A percentile compares a stretch with the other conserved stretches of the same genome.
These are phyloP conservation scores for Brenthis hecate DNA, from an alignment of 2,888 invertebrate genomes.

Conservation along the genomic window DNA sequence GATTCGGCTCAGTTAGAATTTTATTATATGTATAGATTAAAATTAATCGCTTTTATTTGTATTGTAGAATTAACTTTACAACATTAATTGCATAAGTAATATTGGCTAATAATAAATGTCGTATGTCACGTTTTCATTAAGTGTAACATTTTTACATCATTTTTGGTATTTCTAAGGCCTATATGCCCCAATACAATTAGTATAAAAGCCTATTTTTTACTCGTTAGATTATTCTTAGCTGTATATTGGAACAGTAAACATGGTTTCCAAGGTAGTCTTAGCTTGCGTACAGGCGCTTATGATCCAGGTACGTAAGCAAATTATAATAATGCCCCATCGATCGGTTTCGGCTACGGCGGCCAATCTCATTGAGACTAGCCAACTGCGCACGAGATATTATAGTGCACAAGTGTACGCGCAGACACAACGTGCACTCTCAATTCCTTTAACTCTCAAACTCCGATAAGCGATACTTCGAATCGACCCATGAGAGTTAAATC, in stretches of 20 bases:
- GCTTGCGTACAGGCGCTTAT: constrained; percentile 47
- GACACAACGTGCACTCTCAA: too few relatives aligned
- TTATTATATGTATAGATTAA: too few relatives aligned
- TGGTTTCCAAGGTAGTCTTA: constrained; percentile 45
- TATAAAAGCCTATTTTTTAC: constrained; percentile 16
- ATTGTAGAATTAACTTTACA: not conserved
- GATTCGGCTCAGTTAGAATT: too few relatives aligned
- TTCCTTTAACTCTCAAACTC: too few relatives aligned
- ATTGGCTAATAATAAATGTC: not conserved
- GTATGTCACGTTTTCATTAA: constrained; percentile 9
- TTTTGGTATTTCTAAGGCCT: not conserved
- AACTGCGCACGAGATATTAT: too few relatives aligned
- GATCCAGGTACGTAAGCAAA: constrained; percentile 41
- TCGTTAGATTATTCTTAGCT: constrained; percentile 12
- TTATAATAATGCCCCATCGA: not conserved
- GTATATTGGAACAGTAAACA: constrained; percentile 31
- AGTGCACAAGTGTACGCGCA: too few relatives aligned
- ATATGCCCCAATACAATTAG: not conserved
- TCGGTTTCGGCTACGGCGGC: too few relatives aligned
- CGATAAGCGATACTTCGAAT: too few relatives aligned
- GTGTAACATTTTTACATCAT: constrained; percentile 8
- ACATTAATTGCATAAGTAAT: not conserved
- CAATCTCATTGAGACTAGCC: too few relatives aligned
- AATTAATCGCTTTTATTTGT: too few relatives aligned
- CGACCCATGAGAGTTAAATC: too few relatives aligned